These are phyloP conservation scores for Cheirogaleus medius DNA, from an alignment of 2,113 vertebrate genomes.

Conservation along the genomic window DNA sequence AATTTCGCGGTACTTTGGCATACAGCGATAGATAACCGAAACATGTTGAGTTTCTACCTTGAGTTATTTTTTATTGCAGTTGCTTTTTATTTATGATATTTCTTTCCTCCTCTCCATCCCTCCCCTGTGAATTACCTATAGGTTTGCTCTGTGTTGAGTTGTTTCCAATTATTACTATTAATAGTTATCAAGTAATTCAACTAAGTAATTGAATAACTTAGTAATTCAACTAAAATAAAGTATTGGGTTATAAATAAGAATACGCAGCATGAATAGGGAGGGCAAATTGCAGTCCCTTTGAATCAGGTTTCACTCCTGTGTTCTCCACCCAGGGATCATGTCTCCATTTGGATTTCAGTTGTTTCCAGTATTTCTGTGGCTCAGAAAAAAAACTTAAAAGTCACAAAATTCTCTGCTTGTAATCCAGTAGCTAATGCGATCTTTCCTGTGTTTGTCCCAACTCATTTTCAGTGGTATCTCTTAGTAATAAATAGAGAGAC, in stretches of 20 bases:
- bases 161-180: neutral
- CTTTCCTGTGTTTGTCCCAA: neutral
- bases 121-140: neutral
- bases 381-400: neutral
- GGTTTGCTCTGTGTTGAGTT: neutral
- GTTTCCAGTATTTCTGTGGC: neutral
- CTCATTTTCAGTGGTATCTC: neutral
- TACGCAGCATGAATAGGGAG: neutral
- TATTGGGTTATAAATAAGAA: slow-evolving; percentile 16
- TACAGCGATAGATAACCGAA: neutral
- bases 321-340: neutral
- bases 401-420: neutral
- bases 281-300: neutral
- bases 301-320: neutral
- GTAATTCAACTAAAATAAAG: neutral
- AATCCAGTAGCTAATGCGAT: neutral
- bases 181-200: neutral
- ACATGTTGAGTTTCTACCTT: neutral
- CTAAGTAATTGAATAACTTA: neutral
- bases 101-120: neutral
- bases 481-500: neutral
- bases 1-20: neutral
- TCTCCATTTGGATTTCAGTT: neutral
- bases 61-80: neutral
- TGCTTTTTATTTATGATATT: neutral